Evolutionary conservation across 2,797 vertebrate genomes (phyloP).

Genomic region (Oreochromis mossambicus): DNA sequence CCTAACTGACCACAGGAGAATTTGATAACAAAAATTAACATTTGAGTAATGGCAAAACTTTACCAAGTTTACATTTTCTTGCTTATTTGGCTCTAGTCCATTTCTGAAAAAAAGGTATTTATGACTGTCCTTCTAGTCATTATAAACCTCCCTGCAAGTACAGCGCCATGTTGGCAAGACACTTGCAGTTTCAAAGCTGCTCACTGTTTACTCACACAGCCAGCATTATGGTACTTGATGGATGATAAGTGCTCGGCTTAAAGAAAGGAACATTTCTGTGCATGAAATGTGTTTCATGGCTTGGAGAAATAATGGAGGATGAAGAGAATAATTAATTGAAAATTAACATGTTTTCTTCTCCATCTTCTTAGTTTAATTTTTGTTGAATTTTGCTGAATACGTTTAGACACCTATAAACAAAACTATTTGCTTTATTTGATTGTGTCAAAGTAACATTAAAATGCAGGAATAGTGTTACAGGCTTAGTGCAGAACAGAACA

Average conservation of each 20-base stretch:
- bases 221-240: neutral
- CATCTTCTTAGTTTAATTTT: neutral
- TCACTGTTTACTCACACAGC: neutral
- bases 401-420: neutral
- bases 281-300: neutral
- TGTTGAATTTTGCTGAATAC: neutral
- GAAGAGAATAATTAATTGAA: neutral
- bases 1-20: conserved; percentile 32
- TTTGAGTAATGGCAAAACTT: neutral
- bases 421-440: neutral
- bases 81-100: neutral
- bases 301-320: neutral
- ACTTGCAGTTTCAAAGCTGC: neutral
- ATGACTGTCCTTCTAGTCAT: neutral
- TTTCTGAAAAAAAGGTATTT: neutral
- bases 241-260: neutral
- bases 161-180: neutral
- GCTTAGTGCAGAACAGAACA: neutral
- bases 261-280: neutral
- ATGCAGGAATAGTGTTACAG: neutral
- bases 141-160: neutral
- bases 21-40: fast-evolving
- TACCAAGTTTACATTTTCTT: neutral
- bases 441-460: neutral
- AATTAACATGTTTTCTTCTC: neutral